Percentiles rank a stretch among this genome's conserved stretches.
phyloP scores from a whole-genome alignment of 2,888 invertebrate genomes.

The Neria commutata region DNA sequence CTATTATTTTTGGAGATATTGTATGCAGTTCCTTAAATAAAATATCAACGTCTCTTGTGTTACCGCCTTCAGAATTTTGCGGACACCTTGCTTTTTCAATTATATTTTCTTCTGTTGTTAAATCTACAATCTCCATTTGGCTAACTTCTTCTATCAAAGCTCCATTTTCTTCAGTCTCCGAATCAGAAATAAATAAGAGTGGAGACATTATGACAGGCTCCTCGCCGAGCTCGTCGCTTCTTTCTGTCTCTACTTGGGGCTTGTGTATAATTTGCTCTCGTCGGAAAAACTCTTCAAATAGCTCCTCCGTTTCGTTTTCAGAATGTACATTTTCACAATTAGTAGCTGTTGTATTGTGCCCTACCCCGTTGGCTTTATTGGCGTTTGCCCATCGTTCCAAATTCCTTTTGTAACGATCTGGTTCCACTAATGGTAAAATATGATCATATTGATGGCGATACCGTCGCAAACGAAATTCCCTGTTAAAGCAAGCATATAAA shows the following conservation, averaged over 20 bases:
- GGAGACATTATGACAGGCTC: constrained; percentile 56
- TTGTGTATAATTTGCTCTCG: constrained; percentile 21
- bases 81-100: too few relatives aligned
- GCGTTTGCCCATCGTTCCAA: constrained; percentile 46
- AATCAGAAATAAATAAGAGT: constrained; percentile 53
- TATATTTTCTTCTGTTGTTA: too few relatives aligned
- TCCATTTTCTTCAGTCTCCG: constrained; percentile 38
- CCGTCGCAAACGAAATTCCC: constrained; percentile 56
- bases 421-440: constrained; percentile 50
- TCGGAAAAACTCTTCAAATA: constrained; percentile 41
- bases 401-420: constrained; percentile 46
- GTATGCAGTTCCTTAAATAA: neutral
- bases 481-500: constrained; percentile 25
- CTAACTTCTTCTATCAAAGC: neutral
- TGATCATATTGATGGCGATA: constrained; percentile 58
- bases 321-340: constrained; percentile 30
- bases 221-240: constrained; percentile 36
- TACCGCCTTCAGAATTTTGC: neutral
- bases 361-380: constrained; percentile 36
- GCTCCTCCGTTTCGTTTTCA: constrained; percentile 47
- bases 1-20: neutral
- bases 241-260: too few relatives aligned
- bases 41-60: neutral
- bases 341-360: constrained; percentile 27
- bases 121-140: constrained; percentile 19